A percentile compares a stretch with the other conserved stretches of the same genome.
Evolutionary conservation across 2,888 invertebrate genomes (phyloP).

Genomic region (Aquatica leii): DNA sequence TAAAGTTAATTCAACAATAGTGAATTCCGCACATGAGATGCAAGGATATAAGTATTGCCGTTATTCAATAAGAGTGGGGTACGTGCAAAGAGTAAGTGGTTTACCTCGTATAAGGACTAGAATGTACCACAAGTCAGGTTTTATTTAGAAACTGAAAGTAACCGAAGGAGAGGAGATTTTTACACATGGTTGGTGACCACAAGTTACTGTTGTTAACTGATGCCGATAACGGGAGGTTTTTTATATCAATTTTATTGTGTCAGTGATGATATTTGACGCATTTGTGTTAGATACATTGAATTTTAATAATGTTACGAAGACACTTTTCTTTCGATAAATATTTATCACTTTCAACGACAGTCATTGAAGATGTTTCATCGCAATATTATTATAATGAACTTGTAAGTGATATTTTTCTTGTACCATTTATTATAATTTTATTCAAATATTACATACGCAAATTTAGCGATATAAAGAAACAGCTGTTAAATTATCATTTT

Average conservation of each 20-base stretch:
- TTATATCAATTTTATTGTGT: conserved; percentile 26
- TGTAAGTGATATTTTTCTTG: conserved; percentile 20
- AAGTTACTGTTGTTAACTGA: conserved; percentile 24
- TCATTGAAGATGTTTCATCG: conserved; percentile 17
- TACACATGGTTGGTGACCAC: conserved; percentile 27
- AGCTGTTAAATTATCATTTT: too few species aligned
- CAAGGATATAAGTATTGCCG: conserved; percentile 28
- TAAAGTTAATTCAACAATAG: background rate
- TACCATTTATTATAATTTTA: too few species aligned
- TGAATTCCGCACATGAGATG: conserved; percentile 28
- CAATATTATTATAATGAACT: conserved; percentile 14
- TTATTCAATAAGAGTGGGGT: conserved; percentile 27
- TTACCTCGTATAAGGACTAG: conserved; percentile 33
- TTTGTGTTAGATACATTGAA: conserved; percentile 1
- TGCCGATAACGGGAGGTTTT: conserved; percentile 27
- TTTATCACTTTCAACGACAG: conserved; percentile 31
- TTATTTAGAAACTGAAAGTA: conserved; percentile 37
- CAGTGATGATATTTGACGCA: conserved; percentile 25
- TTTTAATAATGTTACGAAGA: conserved; percentile 15
- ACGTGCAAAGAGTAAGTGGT: conserved; percentile 28
- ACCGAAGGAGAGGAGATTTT: conserved; percentile 22
- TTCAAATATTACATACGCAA: too few species aligned
- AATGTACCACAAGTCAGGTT: conserved; percentile 25
- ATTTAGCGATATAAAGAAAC: too few species aligned
- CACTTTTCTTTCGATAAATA: conserved; percentile 16